A percentile compares a stretch with the other conserved stretches of the same genome.
These are phyloP conservation scores for Cyclopterus lumpus DNA, from an alignment of 2,797 vertebrate species.

Conservation along the genomic window DNA sequence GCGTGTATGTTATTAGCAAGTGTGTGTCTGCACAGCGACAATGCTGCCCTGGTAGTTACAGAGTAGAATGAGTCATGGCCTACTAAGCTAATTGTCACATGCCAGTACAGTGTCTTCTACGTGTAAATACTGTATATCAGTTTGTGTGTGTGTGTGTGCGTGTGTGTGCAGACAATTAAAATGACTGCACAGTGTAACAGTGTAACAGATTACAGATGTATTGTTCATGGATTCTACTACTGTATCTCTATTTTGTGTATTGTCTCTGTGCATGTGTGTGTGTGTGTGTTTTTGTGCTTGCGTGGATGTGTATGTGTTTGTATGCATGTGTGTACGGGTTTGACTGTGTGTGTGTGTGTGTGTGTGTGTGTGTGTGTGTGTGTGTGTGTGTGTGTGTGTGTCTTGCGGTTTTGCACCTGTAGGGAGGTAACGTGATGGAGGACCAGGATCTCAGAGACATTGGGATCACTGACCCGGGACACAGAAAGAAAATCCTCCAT, in stretches of 20 bases:
- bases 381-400: constrained; percentile 67
- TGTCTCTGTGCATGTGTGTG: constrained; percentile 30
- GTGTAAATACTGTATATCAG: constrained; percentile 4
- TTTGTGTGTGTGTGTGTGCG: constrained; percentile 15
- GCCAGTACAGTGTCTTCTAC: constrained; percentile 14
- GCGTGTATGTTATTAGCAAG: constrained; percentile 16
- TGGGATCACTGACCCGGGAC: constrained; percentile 92
- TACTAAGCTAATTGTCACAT: constrained; percentile 1
- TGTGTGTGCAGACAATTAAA: constrained; percentile 7
- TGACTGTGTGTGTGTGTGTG: constrained; percentile 11
- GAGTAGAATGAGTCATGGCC: constrained; percentile 29
- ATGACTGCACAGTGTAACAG: background rate
- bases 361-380: constrained; percentile 43
- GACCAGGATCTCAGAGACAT: constrained; percentile 97
- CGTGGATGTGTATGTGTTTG: constrained; percentile 1
- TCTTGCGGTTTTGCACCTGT: constrained; percentile 62
- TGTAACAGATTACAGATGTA: constrained; percentile 18
- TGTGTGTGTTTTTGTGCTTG: constrained; percentile 8
- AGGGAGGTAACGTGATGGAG: constrained; percentile 96
- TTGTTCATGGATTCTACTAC: constrained; percentile 9
- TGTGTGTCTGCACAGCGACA: constrained; percentile 27
- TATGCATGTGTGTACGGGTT: constrained; percentile 13
- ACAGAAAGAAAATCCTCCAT: constrained; percentile 95
- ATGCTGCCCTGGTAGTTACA: constrained; percentile 18
- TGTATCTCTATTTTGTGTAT: constrained; percentile 47